These are phyloP conservation scores for Peromyscus eremicus DNA, from an alignment of 2,797 vertebrate genomes.

Conservation along the genomic window DNA sequence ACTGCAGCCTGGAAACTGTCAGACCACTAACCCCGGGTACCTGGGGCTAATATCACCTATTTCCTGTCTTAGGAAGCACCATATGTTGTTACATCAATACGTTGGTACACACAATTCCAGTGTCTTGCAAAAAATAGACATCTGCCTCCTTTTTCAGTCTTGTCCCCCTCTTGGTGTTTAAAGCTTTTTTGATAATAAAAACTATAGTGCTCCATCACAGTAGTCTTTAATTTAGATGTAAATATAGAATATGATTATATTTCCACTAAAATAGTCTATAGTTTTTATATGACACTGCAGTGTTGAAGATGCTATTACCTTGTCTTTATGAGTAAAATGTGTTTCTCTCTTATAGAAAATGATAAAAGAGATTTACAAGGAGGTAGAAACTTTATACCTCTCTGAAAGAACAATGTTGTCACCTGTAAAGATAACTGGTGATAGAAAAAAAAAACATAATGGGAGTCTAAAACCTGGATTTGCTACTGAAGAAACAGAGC, in stretches of 20 bases:
- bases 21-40: neutral
- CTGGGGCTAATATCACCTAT: neutral
- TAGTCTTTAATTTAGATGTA: conserved; percentile 40
- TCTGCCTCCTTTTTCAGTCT: neutral
- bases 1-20: neutral
- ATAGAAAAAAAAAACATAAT: neutral
- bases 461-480: conserved; percentile 4
- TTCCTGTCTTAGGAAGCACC: neutral
- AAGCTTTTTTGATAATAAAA: neutral
- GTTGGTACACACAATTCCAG: neutral
- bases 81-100: neutral
- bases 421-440: neutral
- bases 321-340: neutral
- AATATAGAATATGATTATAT: conserved; percentile 23
- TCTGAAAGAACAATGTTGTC: conserved; percentile 21
- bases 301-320: neutral
- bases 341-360: neutral
- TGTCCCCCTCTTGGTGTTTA: neutral
- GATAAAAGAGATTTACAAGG: neutral
- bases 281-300: neutral
- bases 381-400: neutral
- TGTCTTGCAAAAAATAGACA: neutral
- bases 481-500: neutral
- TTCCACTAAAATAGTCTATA: neutral
- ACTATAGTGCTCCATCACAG: neutral